Conservation (phyloP, 2,888 invertebrate species). For the Cecidostiba fungosa region DNA sequence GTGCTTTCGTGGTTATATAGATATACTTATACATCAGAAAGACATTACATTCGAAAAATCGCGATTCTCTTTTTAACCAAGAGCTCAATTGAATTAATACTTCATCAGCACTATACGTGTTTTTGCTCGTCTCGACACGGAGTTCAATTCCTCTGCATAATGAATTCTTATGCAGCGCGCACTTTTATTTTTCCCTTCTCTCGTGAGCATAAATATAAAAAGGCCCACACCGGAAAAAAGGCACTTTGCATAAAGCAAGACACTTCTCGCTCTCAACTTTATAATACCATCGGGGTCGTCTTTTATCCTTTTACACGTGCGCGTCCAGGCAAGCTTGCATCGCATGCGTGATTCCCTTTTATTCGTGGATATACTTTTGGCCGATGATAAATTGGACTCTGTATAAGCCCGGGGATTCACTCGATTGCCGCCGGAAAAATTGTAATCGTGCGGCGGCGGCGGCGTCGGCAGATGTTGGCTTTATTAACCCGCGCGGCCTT, state of each 20-base stretch:
- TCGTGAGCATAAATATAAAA: not conserved
- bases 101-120: not conserved
- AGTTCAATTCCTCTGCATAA: not conserved
- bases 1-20: too few relatives aligned
- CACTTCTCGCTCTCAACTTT: not conserved
- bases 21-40: too few relatives aligned
- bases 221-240: not conserved
- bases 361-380: slow-evolving; percentile 25
- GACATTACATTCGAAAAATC: not conserved
- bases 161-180: not conserved
- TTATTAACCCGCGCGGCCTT: slow-evolving; percentile 71
- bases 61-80: not conserved
- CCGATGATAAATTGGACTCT: slow-evolving; percentile 56
- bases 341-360: slow-evolving; percentile 21
- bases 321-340: not conserved
- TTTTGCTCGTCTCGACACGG: not conserved
- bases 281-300: not conserved
- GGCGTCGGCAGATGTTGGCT: slow-evolving; percentile 69
- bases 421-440: slow-evolving; percentile 61
- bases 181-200: not conserved
- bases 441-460: slow-evolving; percentile 63
- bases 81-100: slow-evolving; percentile 1
- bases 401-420: slow-evolving; percentile 18
- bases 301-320: not conserved
- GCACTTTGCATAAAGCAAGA: not conserved